These are phyloP conservation scores for Zaprionus taronus DNA, from an alignment of 1,140 invertebrate genomes.

Conservation along the genomic window DNA sequence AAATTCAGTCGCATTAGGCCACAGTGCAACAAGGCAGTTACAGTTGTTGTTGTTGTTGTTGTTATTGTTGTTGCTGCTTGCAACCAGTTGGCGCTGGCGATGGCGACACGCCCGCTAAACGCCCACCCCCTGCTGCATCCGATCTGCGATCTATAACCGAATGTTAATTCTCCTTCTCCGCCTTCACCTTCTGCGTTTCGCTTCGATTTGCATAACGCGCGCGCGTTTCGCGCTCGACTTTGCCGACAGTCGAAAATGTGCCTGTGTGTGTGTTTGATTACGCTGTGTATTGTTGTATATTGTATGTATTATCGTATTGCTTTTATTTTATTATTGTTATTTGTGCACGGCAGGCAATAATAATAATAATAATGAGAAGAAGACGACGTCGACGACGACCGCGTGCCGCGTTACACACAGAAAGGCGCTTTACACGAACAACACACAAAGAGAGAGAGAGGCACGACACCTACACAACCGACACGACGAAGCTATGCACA, in stretches of 20 bases:
- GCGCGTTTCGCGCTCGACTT: slow-evolving; percentile 19
- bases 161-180: slow-evolving; percentile 27
- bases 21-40: too few relatives aligned
- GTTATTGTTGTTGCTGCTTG: neutral
- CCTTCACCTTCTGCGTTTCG: slow-evolving; percentile 33
- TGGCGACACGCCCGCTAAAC: slow-evolving; percentile 43
- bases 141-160: slow-evolving; percentile 17
- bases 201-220: slow-evolving; percentile 44
- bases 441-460: neutral
- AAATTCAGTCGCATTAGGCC: slow-evolving; percentile 44
- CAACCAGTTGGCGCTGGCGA: slow-evolving; percentile 27
- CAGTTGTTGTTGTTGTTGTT: too few relatives aligned
- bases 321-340: slow-evolving; percentile 38
- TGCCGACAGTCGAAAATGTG: slow-evolving; percentile 23
- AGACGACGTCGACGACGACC: neutral
- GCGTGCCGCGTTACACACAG: slow-evolving; percentile 10
- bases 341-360: slow-evolving; percentile 21
- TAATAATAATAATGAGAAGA: slow-evolving; percentile 3
- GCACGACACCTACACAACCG: slow-evolving; percentile 31
- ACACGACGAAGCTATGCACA: slow-evolving; percentile 66
- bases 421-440: slow-evolving; percentile 31
- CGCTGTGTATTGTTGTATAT: slow-evolving; percentile 19
- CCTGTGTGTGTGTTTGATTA: slow-evolving; percentile 19
- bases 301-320: slow-evolving; percentile 37
- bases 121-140: slow-evolving; percentile 21